Evolutionary conservation across 1,140 invertebrate genomes (phyloP).

Genomic region (Mya arenaria): DNA sequence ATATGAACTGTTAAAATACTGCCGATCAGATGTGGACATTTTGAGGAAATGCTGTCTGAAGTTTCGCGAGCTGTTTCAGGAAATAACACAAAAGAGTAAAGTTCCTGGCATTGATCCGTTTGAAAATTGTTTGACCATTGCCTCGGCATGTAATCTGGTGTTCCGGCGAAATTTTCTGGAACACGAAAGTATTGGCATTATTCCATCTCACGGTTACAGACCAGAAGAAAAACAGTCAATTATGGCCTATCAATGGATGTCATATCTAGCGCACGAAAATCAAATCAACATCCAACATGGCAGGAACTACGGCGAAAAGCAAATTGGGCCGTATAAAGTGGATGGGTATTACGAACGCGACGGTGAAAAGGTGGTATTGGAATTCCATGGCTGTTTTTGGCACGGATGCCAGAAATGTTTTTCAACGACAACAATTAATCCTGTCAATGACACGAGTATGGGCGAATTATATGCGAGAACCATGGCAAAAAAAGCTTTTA

Average conservation of each 20-base stretch:
- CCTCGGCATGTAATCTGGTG: not conserved
- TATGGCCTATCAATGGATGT: not conserved
- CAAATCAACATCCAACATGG: slow-evolving; percentile 28
- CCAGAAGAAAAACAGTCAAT: not conserved
- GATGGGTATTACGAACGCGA: slow-evolving; percentile 11
- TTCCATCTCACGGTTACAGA: slow-evolving; percentile 19
- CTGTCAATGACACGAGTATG: slow-evolving; percentile 3
- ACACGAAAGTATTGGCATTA: not conserved
- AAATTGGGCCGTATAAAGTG: slow-evolving; percentile 7
- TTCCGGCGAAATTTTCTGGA: slow-evolving; percentile 28
- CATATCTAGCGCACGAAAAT: not conserved
- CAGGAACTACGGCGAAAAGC: not conserved
- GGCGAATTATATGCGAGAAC: slow-evolving; percentile 33
- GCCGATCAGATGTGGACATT: slow-evolving; percentile 48
- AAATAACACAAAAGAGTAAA: too few relatives aligned
- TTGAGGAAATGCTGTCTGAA: slow-evolving; percentile 1
- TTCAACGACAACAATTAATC: not conserved
- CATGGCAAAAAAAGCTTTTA: not conserved
- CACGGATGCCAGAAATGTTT: slow-evolving; percentile 59
- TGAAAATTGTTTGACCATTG: slow-evolving; percentile 2
- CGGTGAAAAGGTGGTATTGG: slow-evolving; percentile 8
- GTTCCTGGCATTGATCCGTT: slow-evolving; percentile 15
- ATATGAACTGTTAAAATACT: slow-evolving; percentile 13
- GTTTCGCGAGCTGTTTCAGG: slow-evolving; percentile 2
- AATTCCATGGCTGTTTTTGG: slow-evolving; percentile 57